Percentiles rank a stretch among this genome's conserved stretches.
These are phyloP conservation scores for Synergus itoensis DNA, from an alignment of 2,888 invertebrate genomes.

Conservation along the genomic window DNA sequence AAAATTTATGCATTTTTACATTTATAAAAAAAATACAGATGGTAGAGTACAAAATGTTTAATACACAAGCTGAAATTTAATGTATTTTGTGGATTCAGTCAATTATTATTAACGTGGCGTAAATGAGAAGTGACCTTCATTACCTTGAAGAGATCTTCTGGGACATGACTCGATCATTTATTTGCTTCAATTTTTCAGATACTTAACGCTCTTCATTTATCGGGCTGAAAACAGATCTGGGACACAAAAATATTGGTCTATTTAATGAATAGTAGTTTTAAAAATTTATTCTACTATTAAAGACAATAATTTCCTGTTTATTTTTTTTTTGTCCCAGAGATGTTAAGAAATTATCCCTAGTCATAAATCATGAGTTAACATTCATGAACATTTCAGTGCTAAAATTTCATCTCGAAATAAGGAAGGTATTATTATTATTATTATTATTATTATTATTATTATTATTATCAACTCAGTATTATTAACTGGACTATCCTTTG, in stretches of 20 bases:
- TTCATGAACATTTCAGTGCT: slow-evolving; percentile 8
- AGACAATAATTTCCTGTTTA: not conserved
- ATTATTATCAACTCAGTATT: not conserved
- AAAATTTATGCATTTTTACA: slow-evolving; percentile 1
- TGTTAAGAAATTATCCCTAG: not conserved
- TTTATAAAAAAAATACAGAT: slow-evolving; percentile 16
- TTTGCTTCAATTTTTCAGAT: not conserved
- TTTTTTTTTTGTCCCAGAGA: not conserved
- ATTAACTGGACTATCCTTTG: not conserved
- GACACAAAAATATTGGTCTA: not conserved
- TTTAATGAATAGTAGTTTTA: not conserved
- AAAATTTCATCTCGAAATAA: slow-evolving; percentile 7
- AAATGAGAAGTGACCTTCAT: slow-evolving; percentile 44
- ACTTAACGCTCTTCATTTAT: not conserved
- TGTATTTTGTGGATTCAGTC: slow-evolving; percentile 1
- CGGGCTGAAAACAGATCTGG: not conserved
- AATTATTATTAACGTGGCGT: slow-evolving; percentile 35
- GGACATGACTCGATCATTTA: slow-evolving; percentile 57
- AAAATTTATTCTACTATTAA: not conserved
- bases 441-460: too few relatives aligned
- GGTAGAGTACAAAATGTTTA: slow-evolving; percentile 9
- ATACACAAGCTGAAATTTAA: slow-evolving; percentile 21
- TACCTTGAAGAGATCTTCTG: slow-evolving; percentile 45
- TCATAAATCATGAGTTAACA: not conserved
- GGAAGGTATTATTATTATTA: too few relatives aligned